Percentiles rank a stretch among this genome's conserved stretches.
These are phyloP conservation scores for Allygus modestus DNA, from an alignment of 2,888 invertebrate species.

Conservation along the genomic window DNA sequence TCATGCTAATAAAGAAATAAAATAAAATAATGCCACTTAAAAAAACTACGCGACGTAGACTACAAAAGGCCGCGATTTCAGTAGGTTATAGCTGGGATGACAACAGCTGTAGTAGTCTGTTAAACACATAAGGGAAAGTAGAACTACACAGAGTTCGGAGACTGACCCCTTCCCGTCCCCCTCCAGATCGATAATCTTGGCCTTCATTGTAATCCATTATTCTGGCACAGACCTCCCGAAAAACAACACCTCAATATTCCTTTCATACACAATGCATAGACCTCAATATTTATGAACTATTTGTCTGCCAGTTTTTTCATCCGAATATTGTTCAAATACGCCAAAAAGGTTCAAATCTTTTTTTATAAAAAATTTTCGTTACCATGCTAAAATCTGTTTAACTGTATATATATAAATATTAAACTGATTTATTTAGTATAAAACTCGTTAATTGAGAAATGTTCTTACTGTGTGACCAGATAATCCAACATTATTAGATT, in stretches of 20 bases:
- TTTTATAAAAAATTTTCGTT: no score
- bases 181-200: constrained; percentile 50
- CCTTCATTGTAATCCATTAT: constrained; percentile 59
- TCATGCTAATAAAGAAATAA: no score
- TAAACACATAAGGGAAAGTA: constrained; percentile 35
- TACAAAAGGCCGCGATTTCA: background rate
- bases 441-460: no score
- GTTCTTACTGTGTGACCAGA: no score
- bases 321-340: background rate
- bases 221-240: constrained; percentile 37
- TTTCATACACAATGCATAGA: constrained; percentile 45
- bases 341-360: background rate
- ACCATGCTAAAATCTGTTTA: no score
- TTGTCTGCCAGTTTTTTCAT: background rate
- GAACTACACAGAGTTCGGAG: constrained; percentile 5
- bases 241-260: constrained; percentile 50
- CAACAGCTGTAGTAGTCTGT: constrained; percentile 13
- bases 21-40: no score
- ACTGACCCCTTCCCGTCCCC: constrained; percentile 11
- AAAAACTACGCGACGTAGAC: no score
- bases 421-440: no score
- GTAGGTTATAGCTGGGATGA: no score
- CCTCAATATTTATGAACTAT: constrained; percentile 41
- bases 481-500: no score
- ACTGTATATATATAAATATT: no score